Evolutionary conservation across 64 coral and sea anemone genomes (phyloP).

Genomic region (Montipora sp.): DNA sequence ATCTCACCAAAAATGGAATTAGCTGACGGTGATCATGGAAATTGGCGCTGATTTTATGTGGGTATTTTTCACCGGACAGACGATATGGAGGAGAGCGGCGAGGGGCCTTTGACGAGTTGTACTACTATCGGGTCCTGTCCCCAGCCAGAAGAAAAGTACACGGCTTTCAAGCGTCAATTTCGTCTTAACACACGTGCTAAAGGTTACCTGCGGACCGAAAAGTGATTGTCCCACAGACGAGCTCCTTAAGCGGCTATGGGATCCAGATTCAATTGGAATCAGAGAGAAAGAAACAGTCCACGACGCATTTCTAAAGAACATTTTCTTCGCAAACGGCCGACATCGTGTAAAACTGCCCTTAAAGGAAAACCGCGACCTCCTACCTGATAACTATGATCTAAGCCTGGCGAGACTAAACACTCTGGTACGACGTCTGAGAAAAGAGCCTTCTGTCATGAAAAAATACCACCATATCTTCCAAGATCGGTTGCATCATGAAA

Average conservation of each 20-base stretch:
- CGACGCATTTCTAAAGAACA: too few species aligned
- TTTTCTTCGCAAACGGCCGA: too few species aligned
- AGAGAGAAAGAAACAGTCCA: too few species aligned
- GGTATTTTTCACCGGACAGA: slow-evolving; percentile 52
- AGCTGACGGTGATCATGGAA: not conserved
- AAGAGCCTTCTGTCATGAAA: slow-evolving; percentile 32
- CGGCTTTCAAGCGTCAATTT: slow-evolving; percentile 8
- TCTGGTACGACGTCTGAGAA: not conserved
- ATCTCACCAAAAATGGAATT: not conserved
- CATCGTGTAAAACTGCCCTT: too few species aligned
- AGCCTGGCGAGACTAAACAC: too few species aligned
- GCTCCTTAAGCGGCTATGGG: too few species aligned
- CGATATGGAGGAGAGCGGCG: slow-evolving; percentile 35
- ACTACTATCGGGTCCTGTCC: not conserved
- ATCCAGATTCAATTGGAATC: too few species aligned
- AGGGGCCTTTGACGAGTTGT: slow-evolving; percentile 13
- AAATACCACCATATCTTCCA: slow-evolving; percentile 44
- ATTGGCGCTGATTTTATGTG: not conserved
- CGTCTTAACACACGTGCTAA: slow-evolving; percentile 34
- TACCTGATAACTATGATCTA: too few species aligned
- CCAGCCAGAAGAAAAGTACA: too few species aligned
- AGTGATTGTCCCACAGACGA: too few species aligned
- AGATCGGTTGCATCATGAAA: slow-evolving; percentile 33
- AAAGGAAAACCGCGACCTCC: too few species aligned
- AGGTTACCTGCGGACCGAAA: not conserved